Evolutionary conservation across 2,113 vertebrate species (phyloP), one percentile per base, ranked within the genome.

Genomic region (Campylomormyrus tamandua): DNA sequence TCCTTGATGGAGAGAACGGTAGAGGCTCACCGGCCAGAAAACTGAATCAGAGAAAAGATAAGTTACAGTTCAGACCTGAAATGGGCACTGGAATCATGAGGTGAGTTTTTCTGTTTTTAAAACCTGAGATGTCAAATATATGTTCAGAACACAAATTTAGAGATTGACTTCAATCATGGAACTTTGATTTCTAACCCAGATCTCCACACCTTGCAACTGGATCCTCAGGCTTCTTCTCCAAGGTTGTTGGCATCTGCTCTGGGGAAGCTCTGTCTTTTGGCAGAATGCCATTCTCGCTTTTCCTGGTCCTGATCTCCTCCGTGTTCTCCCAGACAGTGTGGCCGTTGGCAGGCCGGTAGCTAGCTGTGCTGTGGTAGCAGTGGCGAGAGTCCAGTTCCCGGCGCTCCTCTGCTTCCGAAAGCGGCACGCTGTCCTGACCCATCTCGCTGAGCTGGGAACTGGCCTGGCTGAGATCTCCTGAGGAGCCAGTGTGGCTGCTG

Each of bases 391-490:
- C 92, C n/a, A 86, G 93, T 85, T 96, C 96, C 19, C 90, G 95
- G 58, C 7, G 93, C n/a, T 96, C 98, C 50, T 98, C 98, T 4
- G 97, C 94, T 74, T 97, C 97, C 5, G 95, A 96, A 9, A 93
- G 95, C 39, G 95, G 96, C 62, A 94, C 94, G 87, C 96, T 97
- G 91, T 97, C 97, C 1, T 96, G 97, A 58, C 98, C 98, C 89
- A 94, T 94, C 92, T 99, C 98, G 89, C 98, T 99, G 46, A 97
- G 95, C 90, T 98, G 98, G 92, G 98, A 98, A 93, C 98, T 99
- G 88, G 95, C 96, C 94, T 98, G 98, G 94, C 98, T 99, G 92
- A 99, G 95, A 91, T 98, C 98, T 92, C 98, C 98, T 66, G 98
- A 99, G 74, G 98, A 99, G 85, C 97, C 96, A 46, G 97, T 98